Base-by-base conservation (phyloP, 2,797 vertebrate genomes). In the Bradypus variegatus region DNA sequence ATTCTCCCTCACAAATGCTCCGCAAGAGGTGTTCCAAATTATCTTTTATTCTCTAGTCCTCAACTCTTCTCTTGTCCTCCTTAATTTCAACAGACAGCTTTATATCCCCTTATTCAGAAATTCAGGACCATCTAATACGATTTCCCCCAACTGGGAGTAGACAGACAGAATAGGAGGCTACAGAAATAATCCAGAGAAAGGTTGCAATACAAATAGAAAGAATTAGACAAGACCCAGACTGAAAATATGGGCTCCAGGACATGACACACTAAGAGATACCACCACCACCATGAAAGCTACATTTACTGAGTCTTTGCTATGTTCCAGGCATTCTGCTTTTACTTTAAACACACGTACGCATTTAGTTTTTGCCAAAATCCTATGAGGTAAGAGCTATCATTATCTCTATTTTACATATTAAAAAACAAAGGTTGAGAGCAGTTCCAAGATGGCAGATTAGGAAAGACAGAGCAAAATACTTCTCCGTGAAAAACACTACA, bases 341-440 rank as follows among this genome's bases (percentile, higher is more conserved):
- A 48, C 53, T 70, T 86, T 69, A 45, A 82, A 75, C 36, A 75
- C 29, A 69, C 12, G 48, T 60, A 79, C 27, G 64, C 64, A 45
- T 36, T 91, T 58, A 79, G 76, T 55, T 70, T 67, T 65, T 73
- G 36, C 19, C 76, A 58, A 5, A 53, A 76, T 75, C 80, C 75
- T 31, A 62, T 41, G 81, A 87, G 67, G 81, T 27, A 83, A 79
- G n/a, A 55, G 73, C 18, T 77, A 69, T 31, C 58, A 92, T 31
- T 88, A 36, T n/a, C 33, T 87, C 48, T 33, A 88, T 36, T 78
- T 76, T 64, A 69, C 84, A 94, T 94, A 72, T 53, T 91, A 69
- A 38, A 33, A 86, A 91, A 86, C 29, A 78, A 58, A 88, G 3
- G 58, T 64, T 88, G 41, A 45, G 41, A 45, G 41, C 41, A 5